Percentiles rank a stretch among this genome's conserved stretches.
These are phyloP conservation scores for Gryon sp. DNA, from an alignment of 1,140 invertebrate genomes.

Conservation along the genomic window DNA sequence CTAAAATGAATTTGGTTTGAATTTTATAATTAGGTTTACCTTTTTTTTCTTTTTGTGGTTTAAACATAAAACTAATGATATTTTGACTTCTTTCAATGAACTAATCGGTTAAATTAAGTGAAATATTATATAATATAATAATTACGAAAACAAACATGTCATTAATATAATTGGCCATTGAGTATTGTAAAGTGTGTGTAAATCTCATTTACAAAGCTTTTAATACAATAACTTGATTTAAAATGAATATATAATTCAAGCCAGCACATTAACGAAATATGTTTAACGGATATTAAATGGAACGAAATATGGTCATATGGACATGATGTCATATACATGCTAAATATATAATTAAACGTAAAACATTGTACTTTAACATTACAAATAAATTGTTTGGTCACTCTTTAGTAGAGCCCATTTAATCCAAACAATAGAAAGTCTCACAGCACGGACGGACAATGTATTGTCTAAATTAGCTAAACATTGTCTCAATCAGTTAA, in stretches of 20 bases:
- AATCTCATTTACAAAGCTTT: too few species aligned
- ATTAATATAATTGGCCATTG: neutral
- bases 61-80: too few species aligned
- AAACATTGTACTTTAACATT: slow-evolving; percentile 24
- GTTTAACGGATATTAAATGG: slow-evolving; percentile 22
- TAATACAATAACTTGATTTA: too few species aligned
- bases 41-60: too few species aligned
- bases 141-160: neutral
- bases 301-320: neutral
- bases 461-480: slow-evolving; percentile 56
- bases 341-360: slow-evolving; percentile 44
- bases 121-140: neutral
- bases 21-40: too few species aligned
- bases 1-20: neutral
- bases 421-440: slow-evolving; percentile 54
- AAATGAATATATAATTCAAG: too few species aligned
- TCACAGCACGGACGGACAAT: slow-evolving; percentile 39
- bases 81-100: neutral
- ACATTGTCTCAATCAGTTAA: slow-evolving; percentile 56
- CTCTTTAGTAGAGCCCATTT: slow-evolving; percentile 43
- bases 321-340: slow-evolving; percentile 15
- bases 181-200: neutral
- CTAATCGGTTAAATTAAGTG: too few species aligned
- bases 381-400: slow-evolving; percentile 54
- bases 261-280: too few species aligned